These are phyloP conservation scores for Hydrozoanthus gracilis DNA, from an alignment of 92 coral and sea anemone genomes.

Conservation along the genomic window DNA sequence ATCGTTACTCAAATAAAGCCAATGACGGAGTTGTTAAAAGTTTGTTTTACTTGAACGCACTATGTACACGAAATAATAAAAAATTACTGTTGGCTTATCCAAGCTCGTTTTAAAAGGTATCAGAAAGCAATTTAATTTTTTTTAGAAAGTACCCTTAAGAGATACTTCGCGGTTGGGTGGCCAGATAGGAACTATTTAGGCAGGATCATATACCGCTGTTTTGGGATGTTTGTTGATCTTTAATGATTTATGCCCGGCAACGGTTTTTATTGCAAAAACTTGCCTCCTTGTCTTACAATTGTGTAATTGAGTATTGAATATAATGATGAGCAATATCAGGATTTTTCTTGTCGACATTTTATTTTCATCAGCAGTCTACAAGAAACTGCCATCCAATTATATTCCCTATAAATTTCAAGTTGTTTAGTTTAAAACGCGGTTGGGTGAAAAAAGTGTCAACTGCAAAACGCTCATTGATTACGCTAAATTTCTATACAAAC, in stretches of 20 bases:
- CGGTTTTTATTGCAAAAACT: too few relatives aligned
- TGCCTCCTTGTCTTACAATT: neutral
- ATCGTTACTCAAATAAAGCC: too few relatives aligned
- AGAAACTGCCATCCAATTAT: neutral
- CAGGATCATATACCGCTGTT: neutral
- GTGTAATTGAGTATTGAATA: neutral
- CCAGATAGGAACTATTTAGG: neutral
- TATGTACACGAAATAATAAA: too few relatives aligned
- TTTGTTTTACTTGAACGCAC: too few relatives aligned
- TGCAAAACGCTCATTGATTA: neutral
- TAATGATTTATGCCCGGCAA: neutral
- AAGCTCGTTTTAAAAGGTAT: neutral
- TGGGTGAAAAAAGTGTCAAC: neutral
- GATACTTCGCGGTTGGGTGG: slow-evolving; percentile 22
- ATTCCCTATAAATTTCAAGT: neutral
- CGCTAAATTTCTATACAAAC: neutral
- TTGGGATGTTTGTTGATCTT: neutral
- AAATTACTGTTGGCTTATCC: too few relatives aligned
- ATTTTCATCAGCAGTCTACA: too few relatives aligned
- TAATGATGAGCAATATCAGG: too few relatives aligned
- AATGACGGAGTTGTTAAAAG: too few relatives aligned
- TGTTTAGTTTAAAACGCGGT: neutral
- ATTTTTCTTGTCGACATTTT: too few relatives aligned
- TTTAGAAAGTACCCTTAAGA: neutral
- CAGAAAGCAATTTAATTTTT: slow-evolving; percentile 24